These are phyloP conservation scores for Amia ocellicauda DNA, from an alignment of 2,113 vertebrate species.

Conservation along the genomic window DNA sequence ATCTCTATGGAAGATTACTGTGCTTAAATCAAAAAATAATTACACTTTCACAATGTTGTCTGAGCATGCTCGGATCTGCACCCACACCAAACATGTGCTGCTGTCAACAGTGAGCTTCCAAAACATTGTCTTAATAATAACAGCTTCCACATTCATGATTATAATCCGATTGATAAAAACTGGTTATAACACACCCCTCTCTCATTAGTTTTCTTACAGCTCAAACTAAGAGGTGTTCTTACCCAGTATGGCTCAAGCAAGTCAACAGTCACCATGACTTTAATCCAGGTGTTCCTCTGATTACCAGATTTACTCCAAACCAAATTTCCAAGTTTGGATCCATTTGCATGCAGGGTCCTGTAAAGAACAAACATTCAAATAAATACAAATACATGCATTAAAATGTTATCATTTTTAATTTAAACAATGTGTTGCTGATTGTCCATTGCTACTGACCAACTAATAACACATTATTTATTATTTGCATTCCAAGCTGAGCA, in stretches of 20 bases:
- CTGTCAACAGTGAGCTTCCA: too few species aligned
- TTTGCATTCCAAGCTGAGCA: too few species aligned
- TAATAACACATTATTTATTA: neutral
- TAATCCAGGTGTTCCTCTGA: conserved; percentile 51
- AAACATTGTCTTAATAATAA: too few species aligned
- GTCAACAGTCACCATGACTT: conserved; percentile 34
- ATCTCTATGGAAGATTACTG: too few species aligned
- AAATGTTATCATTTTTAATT: neutral
- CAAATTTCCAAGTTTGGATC: conserved; percentile 37
- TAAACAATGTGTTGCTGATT: neutral
- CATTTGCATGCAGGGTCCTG: conserved; percentile 45
- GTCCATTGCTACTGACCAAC: neutral
- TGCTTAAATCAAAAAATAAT: too few species aligned
- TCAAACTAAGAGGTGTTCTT: conserved; percentile 22
- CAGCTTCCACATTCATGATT: too few species aligned
- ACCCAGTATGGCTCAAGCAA: conserved; percentile 61
- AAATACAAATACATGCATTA: neutral
- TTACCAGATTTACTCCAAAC: conserved; percentile 52
- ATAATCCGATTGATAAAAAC: too few species aligned
- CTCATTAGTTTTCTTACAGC: too few species aligned
- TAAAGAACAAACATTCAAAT: neutral
- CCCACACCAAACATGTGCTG: too few species aligned
- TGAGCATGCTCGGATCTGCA: too few species aligned
- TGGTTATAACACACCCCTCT: too few species aligned
- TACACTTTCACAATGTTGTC: too few species aligned